These are phyloP conservation scores for Tapirus terrestris DNA, from an alignment of 2,113 vertebrate genomes.

Conservation along the genomic window DNA sequence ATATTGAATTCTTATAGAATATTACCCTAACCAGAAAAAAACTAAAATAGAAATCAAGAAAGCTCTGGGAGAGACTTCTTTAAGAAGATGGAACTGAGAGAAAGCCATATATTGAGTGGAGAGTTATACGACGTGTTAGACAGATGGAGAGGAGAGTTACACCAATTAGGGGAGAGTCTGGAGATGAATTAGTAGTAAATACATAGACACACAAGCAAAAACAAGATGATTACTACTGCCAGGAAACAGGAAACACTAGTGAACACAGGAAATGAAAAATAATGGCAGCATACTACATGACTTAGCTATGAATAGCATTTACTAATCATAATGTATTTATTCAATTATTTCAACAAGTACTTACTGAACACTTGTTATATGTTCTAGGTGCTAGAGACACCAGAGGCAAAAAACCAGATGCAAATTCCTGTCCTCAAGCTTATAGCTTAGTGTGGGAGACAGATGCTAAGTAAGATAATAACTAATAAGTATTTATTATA, in stretches of 20 bases:
- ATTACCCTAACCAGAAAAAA: background rate
- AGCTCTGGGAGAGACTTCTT: background rate
- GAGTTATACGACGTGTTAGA: background rate
- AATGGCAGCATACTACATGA: accelerated
- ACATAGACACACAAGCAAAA: background rate
- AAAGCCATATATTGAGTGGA: background rate
- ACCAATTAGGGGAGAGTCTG: no score
- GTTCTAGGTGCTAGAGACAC: background rate
- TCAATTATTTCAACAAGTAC: no score
- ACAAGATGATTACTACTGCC: background rate
- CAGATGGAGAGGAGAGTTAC: background rate
- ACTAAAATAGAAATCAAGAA: background rate
- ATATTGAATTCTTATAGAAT: background rate
- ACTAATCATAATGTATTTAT: background rate
- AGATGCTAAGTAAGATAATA: background rate
- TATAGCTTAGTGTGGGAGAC: background rate
- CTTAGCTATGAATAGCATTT: background rate
- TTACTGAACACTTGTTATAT: background rate
- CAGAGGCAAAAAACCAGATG: background rate
- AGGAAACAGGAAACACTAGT: background rate
- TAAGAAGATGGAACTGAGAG: background rate
- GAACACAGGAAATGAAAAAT: background rate
- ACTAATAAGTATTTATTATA: background rate
- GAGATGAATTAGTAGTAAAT: background rate
- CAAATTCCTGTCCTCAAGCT: background rate